These are phyloP conservation scores for Cygnus olor DNA, from an alignment of 2,797 vertebrate genomes.

Conservation along the genomic window DNA sequence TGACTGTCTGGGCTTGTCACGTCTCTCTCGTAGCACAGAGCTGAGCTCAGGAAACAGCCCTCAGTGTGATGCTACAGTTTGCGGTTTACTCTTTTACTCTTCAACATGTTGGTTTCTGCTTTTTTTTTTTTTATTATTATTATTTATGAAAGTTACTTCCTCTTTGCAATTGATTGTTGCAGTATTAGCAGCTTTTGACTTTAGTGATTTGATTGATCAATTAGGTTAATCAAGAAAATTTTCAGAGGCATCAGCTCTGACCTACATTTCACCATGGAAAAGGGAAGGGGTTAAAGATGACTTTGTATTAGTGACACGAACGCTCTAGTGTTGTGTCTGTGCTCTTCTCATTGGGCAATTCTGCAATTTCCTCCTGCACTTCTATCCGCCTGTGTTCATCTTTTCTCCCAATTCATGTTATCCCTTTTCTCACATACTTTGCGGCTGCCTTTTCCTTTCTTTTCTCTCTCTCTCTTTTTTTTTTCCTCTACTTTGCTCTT, in stretches of 20 bases:
- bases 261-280: fast-evolving
- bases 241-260: background rate
- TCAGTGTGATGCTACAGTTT: background rate
- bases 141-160: background rate
- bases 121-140: background rate
- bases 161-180: background rate
- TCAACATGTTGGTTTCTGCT: background rate
- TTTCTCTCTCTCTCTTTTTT: background rate
- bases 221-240: background rate
- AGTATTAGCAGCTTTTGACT: background rate
- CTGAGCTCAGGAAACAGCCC: background rate
- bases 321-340: background rate
- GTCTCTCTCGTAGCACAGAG: background rate
- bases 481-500: background rate
- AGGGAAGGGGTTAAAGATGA: background rate
- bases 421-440: background rate
- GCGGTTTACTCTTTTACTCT: background rate
- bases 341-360: background rate
- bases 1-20: background rate
- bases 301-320: background rate
- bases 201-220: background rate
- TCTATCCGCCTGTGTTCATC: background rate
- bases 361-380: background rate
- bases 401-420: background rate
- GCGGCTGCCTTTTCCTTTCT: background rate